Evolutionary conservation across 2,888 invertebrate species (phyloP), one percentile per base, ranked within the genome.

Genomic region (Caenorhabditis angaria): DNA sequence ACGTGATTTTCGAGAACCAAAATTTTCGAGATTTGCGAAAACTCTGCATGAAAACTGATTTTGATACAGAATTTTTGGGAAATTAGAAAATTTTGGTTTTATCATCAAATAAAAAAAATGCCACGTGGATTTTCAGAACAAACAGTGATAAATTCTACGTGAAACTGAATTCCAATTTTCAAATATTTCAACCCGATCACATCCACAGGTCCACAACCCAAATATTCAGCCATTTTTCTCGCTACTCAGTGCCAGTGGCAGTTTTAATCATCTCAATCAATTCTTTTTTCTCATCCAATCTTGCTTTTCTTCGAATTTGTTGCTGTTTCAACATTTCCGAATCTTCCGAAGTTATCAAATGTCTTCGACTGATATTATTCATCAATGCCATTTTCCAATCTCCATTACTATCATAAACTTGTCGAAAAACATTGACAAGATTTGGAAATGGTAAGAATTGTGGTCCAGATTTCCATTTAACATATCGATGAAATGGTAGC

Each of bases 391-490:
- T 65, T n/a, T 64, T 57, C 85, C 85, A 85, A 58, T 85, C 82
- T n/a, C 85, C 84, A 8, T 79, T 78, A 51, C 54, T 82, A 0
- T n/a, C 50, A 29, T 74, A 24, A n/a, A 81, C 80, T 27, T 79
- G 67, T 0, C 80, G 74, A 18, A 85, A 61, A 6, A 81, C 65
- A 24, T 77, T 71, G 22, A 79, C 18, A 20, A 79, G 61, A 61
- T 81, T 83, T 18, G 80, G 72, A 32, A 82, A 70, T 4, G 85
- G 80, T 22, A 84, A 28, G 47, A 64, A 65, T 63, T 76, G 68
- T 2, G 77, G 80, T 27, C 85, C 85, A 27, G 73, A 73, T 57
- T 81, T 61, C 84, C 84, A 84, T 60, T 82, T 82, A 20, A 84
- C 76, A 61, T 84, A 84, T 54, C 74, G 65, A 29, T 77, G 65